Evolutionary conservation across 2,888 invertebrate species (phyloP).

Genomic region (Mesochorus sp.): DNA sequence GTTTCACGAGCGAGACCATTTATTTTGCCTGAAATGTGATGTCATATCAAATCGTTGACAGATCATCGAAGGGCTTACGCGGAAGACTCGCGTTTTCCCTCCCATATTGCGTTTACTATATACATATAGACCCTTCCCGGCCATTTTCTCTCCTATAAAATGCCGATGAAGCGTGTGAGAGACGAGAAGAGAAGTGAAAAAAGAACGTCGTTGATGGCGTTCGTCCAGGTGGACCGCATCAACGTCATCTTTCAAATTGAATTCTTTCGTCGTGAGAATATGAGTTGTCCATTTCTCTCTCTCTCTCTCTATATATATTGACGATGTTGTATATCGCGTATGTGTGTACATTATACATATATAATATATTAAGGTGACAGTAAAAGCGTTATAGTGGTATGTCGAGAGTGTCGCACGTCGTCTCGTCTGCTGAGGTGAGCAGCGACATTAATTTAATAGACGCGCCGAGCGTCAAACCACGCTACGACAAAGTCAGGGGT

Average conservation of each 20-base stretch:
- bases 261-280: conserved; percentile 41
- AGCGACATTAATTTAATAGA: conserved; percentile 53
- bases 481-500: not conserved
- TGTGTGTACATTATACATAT: not conserved
- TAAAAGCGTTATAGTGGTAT: conserved; percentile 11
- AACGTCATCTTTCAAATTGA: conserved; percentile 56
- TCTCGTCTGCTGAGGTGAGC: conserved; percentile 16
- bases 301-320: not conserved
- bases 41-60: too few relatives aligned
- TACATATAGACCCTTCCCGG: too few relatives aligned
- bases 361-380: too few relatives aligned
- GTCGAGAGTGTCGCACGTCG: conserved; percentile 19
- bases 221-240: conserved; percentile 33
- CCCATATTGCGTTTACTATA: too few relatives aligned
- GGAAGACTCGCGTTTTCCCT: too few relatives aligned
- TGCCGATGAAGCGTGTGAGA: too few relatives aligned
- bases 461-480: conserved; percentile 38
- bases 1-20: too few relatives aligned
- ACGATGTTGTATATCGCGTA: conserved; percentile 6
- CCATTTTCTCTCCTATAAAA: too few relatives aligned
- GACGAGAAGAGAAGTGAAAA: not conserved
- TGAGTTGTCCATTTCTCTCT: conserved; percentile 2
- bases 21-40: too few relatives aligned
- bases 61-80: too few relatives aligned
- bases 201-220: conserved; percentile 20